Conservation (phyloP, 2,888 invertebrate genomes). For the Epinotia nisella region DNA sequence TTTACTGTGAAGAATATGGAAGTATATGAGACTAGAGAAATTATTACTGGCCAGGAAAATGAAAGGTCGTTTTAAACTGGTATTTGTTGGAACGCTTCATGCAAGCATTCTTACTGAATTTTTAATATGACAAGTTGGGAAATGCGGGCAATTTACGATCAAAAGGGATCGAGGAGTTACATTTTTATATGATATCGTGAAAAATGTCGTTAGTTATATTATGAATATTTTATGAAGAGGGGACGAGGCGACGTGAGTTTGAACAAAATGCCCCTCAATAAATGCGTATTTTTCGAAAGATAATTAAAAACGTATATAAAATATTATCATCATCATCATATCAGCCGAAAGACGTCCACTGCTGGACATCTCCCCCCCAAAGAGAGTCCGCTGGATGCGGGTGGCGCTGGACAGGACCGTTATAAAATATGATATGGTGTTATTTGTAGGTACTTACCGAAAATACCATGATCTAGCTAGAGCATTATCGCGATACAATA, state of each 20-base stretch:
- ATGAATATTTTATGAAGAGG: background rate
- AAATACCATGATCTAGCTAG: too few relatives aligned
- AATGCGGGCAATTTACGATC: conserved; percentile 67
- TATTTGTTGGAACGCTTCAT: conserved; percentile 2
- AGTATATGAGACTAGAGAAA: conserved; percentile 46
- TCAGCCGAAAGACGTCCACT: too few relatives aligned
- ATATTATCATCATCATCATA: too few relatives aligned
- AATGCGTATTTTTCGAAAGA: too few relatives aligned
- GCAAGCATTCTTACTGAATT: conserved; percentile 55
- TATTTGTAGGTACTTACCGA: too few relatives aligned
- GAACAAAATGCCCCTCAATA: background rate
- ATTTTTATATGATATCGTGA: conserved; percentile 25
- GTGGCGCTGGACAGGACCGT: too few relatives aligned
- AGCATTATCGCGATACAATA: too few relatives aligned
- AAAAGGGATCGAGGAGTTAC: conserved; percentile 18
- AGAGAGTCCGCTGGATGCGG: too few relatives aligned
- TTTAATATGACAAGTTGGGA: conserved; percentile 68
- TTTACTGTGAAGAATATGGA: conserved; percentile 39
- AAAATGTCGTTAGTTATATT: conserved; percentile 4
- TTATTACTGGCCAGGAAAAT: conserved; percentile 26
- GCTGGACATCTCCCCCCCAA: too few relatives aligned
- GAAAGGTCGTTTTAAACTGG: conserved; percentile 54
- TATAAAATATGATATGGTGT: too few relatives aligned
- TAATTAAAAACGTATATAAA: too few relatives aligned
- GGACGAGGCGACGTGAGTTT: background rate